These are phyloP conservation scores for Azorinus chamasolen DNA, from an alignment of 2,888 invertebrate species.

Conservation along the genomic window DNA sequence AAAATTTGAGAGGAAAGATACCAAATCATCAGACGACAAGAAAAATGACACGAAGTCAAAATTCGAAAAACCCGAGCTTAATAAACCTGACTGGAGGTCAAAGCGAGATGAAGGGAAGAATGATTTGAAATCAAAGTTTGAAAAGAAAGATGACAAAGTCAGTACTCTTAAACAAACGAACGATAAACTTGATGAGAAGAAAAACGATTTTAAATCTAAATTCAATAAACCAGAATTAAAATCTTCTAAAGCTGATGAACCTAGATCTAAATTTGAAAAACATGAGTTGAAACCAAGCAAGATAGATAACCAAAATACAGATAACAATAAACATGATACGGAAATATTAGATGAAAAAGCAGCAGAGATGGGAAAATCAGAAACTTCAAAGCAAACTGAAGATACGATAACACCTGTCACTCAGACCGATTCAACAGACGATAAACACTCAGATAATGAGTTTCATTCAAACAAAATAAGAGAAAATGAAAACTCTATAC, in stretches of 20 bases:
- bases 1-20: conserved; percentile 23
- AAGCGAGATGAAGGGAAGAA: neutral
- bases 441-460: conserved; percentile 14
- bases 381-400: too few species aligned
- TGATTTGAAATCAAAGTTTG: conserved; percentile 13
- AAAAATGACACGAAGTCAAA: too few species aligned
- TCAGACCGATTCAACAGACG: neutral
- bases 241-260: conserved; percentile 31
- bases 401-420: conserved; percentile 3
- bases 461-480: conserved; percentile 24
- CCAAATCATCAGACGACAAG: too few species aligned
- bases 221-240: conserved; percentile 30
- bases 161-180: conserved; percentile 15
- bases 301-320: too few species aligned
- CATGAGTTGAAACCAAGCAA: too few species aligned
- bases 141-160: conserved; percentile 20
- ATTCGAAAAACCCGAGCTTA: neutral
- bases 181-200: conserved; percentile 2
- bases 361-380: too few species aligned
- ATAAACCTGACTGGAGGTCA: conserved; percentile 7
- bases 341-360: too few species aligned
- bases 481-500: conserved; percentile 17
- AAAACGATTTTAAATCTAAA: conserved; percentile 21
- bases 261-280: too few species aligned
- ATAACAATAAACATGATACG: too few species aligned